A percentile compares a stretch with the other conserved stretches of the same genome.
Conservation (phyloP, 2,797 vertebrate genomes). For the Mallotus villosus region DNA sequence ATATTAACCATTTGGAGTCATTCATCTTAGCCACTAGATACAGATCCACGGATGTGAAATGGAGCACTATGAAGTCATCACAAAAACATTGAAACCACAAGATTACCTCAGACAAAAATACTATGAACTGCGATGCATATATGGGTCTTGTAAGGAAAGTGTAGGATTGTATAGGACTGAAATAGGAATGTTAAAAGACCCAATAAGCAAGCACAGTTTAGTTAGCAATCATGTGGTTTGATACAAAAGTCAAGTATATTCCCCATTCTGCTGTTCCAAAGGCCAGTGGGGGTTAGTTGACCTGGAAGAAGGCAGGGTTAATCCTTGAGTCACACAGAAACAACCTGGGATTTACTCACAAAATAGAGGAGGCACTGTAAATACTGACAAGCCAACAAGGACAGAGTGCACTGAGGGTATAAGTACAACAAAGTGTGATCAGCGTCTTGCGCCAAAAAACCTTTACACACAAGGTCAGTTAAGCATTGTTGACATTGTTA, state of each 20-base stretch:
- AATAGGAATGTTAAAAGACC: not conserved
- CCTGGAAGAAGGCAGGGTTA: slow-evolving; percentile 4
- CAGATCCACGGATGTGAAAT: not conserved
- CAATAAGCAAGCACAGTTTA: not conserved
- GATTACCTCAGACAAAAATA: not conserved
- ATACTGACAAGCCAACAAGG: slow-evolving; percentile 7
- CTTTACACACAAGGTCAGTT: slow-evolving; percentile 31
- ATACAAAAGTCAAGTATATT: slow-evolving; percentile 19
- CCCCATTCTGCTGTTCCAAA: slow-evolving; percentile 6
- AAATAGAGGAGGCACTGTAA: slow-evolving; percentile 10
- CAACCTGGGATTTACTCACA: slow-evolving; percentile 6
- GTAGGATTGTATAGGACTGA: slow-evolving; percentile 1
- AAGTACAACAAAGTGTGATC: not conserved
- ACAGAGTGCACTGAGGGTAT: not conserved
- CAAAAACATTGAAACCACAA: not conserved
- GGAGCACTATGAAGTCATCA: slow-evolving; percentile 17
- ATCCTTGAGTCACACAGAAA: slow-evolving; percentile 7
- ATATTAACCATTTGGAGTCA: slow-evolving; percentile 30
- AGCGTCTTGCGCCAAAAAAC: slow-evolving; percentile 7
- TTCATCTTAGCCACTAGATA: slow-evolving; percentile 13
- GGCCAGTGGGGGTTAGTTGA: not conserved
- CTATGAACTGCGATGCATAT: not conserved
- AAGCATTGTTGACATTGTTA: slow-evolving; percentile 36
- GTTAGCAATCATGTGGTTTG: slow-evolving; percentile 6
- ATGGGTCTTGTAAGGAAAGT: no score